These are phyloP conservation scores for Muntiacus muntjak DNA, from an alignment of 2,113 vertebrate genomes.

Conservation along the genomic window DNA sequence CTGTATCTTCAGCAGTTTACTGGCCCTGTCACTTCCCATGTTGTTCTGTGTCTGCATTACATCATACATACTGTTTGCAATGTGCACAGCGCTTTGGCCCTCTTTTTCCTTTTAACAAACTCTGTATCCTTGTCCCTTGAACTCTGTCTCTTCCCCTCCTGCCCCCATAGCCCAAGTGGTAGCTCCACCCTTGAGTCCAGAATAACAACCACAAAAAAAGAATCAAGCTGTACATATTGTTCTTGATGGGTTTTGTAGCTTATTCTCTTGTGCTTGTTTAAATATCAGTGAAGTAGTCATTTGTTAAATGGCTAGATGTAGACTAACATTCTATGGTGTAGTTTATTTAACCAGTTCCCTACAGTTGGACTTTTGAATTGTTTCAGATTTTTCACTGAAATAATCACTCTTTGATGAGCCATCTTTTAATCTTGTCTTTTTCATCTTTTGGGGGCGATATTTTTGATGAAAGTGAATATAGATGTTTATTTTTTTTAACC, in stretches of 20 bases:
- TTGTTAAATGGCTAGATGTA: background rate
- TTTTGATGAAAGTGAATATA: background rate
- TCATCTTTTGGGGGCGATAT: background rate
- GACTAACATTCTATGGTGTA: background rate
- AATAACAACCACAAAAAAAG: background rate
- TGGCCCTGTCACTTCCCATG: background rate
- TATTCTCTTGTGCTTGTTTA: background rate
- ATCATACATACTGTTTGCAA: background rate
- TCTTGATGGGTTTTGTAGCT: background rate
- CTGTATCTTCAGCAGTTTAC: background rate
- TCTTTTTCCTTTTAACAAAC: background rate
- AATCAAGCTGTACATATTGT: background rate
- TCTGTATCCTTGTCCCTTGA: background rate
- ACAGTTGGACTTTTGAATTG: background rate
- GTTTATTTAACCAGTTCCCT: background rate
- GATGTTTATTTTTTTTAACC: background rate
- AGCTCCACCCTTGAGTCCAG: background rate
- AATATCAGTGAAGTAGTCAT: background rate
- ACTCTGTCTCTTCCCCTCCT: background rate
- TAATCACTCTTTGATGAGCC: background rate
- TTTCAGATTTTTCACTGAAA: background rate
- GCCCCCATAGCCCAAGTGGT: background rate
- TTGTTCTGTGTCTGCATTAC: background rate
- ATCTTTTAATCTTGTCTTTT: background rate
- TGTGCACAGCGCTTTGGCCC: background rate